phyloP scores from a whole-genome alignment of 2,888 invertebrate species.

The Melangyna quadrimaculata region DNA sequence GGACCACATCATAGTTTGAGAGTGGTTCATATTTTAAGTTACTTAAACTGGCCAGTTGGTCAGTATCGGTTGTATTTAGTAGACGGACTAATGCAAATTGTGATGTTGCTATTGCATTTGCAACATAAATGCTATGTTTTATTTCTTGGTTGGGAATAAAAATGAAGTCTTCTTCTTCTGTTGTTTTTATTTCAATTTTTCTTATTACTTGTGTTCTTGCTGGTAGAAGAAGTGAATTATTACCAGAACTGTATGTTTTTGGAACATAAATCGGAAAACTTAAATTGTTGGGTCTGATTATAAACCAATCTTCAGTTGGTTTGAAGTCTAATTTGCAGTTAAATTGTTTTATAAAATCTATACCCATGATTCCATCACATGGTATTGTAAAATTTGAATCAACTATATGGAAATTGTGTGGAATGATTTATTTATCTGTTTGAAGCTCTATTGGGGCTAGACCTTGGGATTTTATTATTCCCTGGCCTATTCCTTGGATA shows the following conservation, averaged over 20 bases:
- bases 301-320: not conserved
- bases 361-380: not conserved
- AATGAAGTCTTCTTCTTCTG: not conserved
- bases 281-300: not conserved
- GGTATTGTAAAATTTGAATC: not conserved
- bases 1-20: not conserved
- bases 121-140: not conserved
- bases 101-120: not conserved
- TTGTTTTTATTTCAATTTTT: not conserved
- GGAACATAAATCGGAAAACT: not conserved
- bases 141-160: not conserved
- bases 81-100: not conserved
- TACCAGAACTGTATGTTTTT: not conserved
- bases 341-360: not conserved
- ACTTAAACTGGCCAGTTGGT: not conserved
- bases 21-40: no score
- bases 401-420: not conserved
- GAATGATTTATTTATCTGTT: not conserved
- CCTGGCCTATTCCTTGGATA: not conserved
- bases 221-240: not conserved
- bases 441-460: not conserved
- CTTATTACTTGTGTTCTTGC: not conserved
- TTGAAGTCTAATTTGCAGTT: not conserved
- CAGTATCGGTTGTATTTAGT: not conserved
- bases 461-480: not conserved